phyloP scores from a whole-genome alignment of 2,113 vertebrate genomes.

The Naja naja region DNA sequence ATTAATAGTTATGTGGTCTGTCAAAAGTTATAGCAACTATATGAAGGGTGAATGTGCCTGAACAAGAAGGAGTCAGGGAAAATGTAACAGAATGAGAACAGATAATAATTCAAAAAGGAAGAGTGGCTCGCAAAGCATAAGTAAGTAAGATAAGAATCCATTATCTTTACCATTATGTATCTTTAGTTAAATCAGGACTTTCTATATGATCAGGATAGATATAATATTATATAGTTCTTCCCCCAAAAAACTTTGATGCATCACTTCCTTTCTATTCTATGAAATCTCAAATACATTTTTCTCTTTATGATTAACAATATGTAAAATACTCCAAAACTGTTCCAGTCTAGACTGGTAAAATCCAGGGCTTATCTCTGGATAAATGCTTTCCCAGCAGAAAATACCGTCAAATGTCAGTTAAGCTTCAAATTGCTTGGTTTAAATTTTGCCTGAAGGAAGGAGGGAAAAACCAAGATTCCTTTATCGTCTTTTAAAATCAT shows the following conservation, averaged over 20 bases:
- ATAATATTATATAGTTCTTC: background rate
- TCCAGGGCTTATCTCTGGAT: constrained; percentile 18
- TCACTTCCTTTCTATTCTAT: constrained; percentile 6
- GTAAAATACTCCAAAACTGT: constrained; percentile 21
- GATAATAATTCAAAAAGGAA: background rate
- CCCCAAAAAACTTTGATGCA: background rate
- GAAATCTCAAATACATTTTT: background rate
- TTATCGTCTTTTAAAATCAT: constrained; percentile 22
- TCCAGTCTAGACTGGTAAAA: constrained; percentile 26
- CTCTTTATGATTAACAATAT: constrained; percentile 14
- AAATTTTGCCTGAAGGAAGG: constrained; percentile 20
- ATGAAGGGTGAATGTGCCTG: background rate
- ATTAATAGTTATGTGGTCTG: background rate
- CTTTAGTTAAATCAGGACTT: constrained; percentile 2
- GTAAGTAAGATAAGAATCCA: background rate
- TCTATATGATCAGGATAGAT: background rate
- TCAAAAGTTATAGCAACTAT: background rate
- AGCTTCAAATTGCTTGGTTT: constrained; percentile 32
- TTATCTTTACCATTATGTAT: background rate
- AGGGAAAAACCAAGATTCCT: background rate
- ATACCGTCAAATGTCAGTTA: constrained; percentile 27
- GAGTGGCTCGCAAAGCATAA: background rate
- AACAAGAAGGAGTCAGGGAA: background rate
- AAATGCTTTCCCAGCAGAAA: constrained; percentile 21
- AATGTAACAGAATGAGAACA: background rate